Base-by-base conservation (phyloP, 2,797 vertebrate genomes). In the Emydoidea blandingii region DNA sequence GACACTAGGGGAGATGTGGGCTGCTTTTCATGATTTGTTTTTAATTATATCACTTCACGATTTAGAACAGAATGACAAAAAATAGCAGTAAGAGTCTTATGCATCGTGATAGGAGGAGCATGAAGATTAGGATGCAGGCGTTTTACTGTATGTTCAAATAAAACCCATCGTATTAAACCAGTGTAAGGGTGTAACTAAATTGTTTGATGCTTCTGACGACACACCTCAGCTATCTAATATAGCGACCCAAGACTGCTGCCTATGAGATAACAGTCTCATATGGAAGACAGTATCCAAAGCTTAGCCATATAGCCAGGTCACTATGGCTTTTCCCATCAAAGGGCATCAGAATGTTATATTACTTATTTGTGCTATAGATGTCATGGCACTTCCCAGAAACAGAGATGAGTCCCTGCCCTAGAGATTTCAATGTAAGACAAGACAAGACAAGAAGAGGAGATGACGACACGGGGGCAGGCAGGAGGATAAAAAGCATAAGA, bases 341-440 rank as follows among this genome's bases (percentile, higher is more conserved):
- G 81, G 79, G 94, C 91, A 92, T 44, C 72, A 85, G 83, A 90
- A 14, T 92, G 84, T 81, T 91, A 89, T 1, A 90, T 84, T 90
- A 0, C 87, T 97, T 81, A 25, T 80, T 84, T 50, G 29, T 8
- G 81, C 86, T 11, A 18, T 1, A 92, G 80, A 31, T 74, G 84
- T 86, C 94, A 95, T 23, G 86, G 90, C 95, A 95, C 94, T 93
- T 96, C 89, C 90, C 85, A 95, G 56, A 65, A 89, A 53, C 84
- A 50, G 52, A 81, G 53, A 87, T 87, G 94, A 97, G 91, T 0
- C 92, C 91, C 93, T 90, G 92, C 94, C 96, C 92, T 68, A 93
- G 86, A 52, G n/a, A 86, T 91, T 89, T 89, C 89, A 83, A 93
- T 96, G 96, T 94, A 91, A 89, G 94, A 97, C 93, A 95, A 94